Conservation (phyloP, 2,113 vertebrate genomes). For the Arizona elegans region DNA sequence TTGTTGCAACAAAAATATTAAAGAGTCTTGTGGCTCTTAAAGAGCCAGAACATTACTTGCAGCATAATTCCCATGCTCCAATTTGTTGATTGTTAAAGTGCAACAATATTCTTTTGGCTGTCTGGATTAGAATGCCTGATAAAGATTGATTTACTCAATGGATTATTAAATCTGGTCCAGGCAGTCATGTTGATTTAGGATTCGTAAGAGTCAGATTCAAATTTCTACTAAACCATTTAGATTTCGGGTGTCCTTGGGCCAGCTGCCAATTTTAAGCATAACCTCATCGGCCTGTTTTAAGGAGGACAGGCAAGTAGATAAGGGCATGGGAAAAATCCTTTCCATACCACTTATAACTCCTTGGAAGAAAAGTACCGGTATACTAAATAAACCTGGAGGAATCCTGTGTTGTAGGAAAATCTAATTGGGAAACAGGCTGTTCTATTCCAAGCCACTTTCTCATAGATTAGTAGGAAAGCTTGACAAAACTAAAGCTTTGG, state of each 20-base stretch:
- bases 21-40: background rate
- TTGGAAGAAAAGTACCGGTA: background rate
- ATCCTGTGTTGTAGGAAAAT: background rate
- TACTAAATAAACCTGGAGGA: background rate
- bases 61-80: background rate
- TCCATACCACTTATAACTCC: background rate
- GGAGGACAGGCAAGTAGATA: background rate
- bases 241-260: background rate
- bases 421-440: background rate
- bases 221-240: background rate
- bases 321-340: background rate
- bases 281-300: background rate
- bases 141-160: background rate
- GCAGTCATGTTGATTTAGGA: background rate
- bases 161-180: background rate
- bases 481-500: background rate
- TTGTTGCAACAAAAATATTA: background rate
- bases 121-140: background rate
- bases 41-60: background rate
- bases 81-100: background rate
- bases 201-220: background rate
- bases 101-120: background rate
- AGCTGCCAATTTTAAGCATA: background rate
- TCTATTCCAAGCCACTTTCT: background rate
- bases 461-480: background rate